Conservation (phyloP, 2,888 invertebrate genomes). For the Conistra vaccinii region DNA sequence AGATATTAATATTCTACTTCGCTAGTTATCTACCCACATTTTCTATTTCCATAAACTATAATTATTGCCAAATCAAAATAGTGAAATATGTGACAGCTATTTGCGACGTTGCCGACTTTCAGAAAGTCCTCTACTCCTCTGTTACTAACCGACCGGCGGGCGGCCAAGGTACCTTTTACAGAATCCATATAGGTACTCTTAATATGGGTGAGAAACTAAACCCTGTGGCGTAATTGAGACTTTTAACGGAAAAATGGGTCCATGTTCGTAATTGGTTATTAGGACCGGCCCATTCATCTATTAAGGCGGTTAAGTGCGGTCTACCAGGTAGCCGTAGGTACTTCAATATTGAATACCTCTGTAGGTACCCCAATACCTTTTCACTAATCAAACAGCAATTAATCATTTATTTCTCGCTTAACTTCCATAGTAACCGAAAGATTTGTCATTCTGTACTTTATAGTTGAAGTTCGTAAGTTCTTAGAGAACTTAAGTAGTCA, state of each 20-base stretch:
- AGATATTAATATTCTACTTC: no score
- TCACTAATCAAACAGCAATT: slow-evolving; percentile 16
- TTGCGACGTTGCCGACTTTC: no score
- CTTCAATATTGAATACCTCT: slow-evolving; percentile 25
- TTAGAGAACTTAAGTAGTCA: slow-evolving; percentile 18
- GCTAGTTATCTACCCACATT: no score
- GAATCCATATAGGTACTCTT: not conserved
- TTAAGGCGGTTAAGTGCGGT: slow-evolving; percentile 38
- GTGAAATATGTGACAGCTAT: no score
- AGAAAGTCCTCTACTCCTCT: no score
- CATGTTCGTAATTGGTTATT: slow-evolving; percentile 29
- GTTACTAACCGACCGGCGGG: not conserved
- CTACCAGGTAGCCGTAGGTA: slow-evolving; percentile 7
- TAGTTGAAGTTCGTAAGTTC: slow-evolving; percentile 35
- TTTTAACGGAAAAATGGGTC: slow-evolving; percentile 28
- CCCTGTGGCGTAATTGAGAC: slow-evolving; percentile 27
- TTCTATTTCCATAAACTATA: no score
- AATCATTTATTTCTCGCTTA: slow-evolving; percentile 14
- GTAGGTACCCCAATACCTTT: slow-evolving; percentile 15
- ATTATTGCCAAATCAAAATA: no score
- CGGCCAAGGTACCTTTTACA: not conserved
- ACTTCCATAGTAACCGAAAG: slow-evolving; percentile 7
- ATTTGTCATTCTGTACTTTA: slow-evolving; percentile 11
- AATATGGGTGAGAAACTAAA: slow-evolving; percentile 28
- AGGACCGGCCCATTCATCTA: slow-evolving; percentile 24